These are phyloP conservation scores for Rhyacichthys aspro DNA, from an alignment of 2,797 vertebrate genomes.

Conservation along the genomic window DNA sequence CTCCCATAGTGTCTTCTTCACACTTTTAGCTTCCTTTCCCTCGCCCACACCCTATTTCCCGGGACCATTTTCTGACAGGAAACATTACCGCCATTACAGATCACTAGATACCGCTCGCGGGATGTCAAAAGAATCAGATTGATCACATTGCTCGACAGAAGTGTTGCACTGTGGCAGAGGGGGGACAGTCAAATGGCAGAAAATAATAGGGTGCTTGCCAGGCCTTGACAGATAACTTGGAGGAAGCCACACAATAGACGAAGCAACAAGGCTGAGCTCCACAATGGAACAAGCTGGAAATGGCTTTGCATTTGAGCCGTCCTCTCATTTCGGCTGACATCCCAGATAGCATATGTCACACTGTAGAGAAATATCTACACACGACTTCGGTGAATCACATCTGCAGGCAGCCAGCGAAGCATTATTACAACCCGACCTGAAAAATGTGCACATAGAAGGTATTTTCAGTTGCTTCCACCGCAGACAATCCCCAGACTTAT, in stretches of 20 bases:
- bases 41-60: slow-evolving; percentile 47
- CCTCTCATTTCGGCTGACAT: slow-evolving; percentile 70
- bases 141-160: slow-evolving; percentile 71
- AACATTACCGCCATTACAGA: slow-evolving; percentile 78
- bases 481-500: slow-evolving; percentile 67
- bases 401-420: slow-evolving; percentile 33
- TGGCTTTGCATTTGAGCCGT: slow-evolving; percentile 67
- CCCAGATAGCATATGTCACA: slow-evolving; percentile 63
- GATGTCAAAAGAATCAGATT: slow-evolving; percentile 75
- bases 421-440: slow-evolving; percentile 38
- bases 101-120: slow-evolving; percentile 67
- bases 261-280: slow-evolving; percentile 61
- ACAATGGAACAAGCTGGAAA: slow-evolving; percentile 72
- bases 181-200: slow-evolving; percentile 76
- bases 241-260: slow-evolving; percentile 67
- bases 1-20: slow-evolving; percentile 43
- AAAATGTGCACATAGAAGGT: slow-evolving; percentile 41
- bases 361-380: slow-evolving; percentile 54
- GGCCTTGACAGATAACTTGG: slow-evolving; percentile 76
- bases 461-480: slow-evolving; percentile 56
- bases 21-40: slow-evolving; percentile 50
- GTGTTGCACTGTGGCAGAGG: slow-evolving; percentile 61
- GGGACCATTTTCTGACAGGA: slow-evolving; percentile 71
- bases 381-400: slow-evolving; percentile 51
- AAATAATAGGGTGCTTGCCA: slow-evolving; percentile 75